phyloP scores from a whole-genome alignment of 2,797 vertebrate species.

The Peromyscus melanophrys region DNA sequence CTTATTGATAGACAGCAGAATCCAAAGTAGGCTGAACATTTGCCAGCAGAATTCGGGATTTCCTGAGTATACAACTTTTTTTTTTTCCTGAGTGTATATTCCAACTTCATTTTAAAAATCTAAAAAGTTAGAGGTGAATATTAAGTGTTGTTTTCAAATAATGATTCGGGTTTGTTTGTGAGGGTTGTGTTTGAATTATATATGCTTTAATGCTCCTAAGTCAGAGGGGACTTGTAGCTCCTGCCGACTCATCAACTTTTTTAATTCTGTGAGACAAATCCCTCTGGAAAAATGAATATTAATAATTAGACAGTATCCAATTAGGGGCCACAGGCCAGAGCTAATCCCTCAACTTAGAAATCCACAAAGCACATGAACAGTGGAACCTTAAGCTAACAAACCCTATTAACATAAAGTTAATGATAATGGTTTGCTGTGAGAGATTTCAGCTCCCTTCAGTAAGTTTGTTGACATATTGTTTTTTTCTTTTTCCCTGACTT shows the following conservation, averaged over 20 bases:
- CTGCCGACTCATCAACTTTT: slow-evolving; percentile 82
- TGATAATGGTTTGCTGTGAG: slow-evolving; percentile 48
- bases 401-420: slow-evolving; percentile 84
- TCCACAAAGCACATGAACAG: slow-evolving; percentile 67
- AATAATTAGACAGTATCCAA: slow-evolving; percentile 85
- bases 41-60: slow-evolving; percentile 21
- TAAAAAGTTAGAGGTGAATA: neutral
- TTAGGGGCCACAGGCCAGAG: slow-evolving; percentile 79
- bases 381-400: slow-evolving; percentile 77
- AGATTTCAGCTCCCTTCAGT: slow-evolving; percentile 49
- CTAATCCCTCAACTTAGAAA: slow-evolving; percentile 80
- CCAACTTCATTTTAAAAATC: slow-evolving; percentile 19
- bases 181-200: slow-evolving; percentile 70
- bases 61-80: neutral
- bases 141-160: slow-evolving; percentile 61
- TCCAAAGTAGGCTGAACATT: slow-evolving; percentile 1
- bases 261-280: slow-evolving; percentile 77
- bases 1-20: neutral
- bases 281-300: slow-evolving; percentile 81
- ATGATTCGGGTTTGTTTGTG: slow-evolving; percentile 60
- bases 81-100: slow-evolving; percentile 46
- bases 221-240: slow-evolving; percentile 76
- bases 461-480: slow-evolving; percentile 49
- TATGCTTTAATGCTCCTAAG: slow-evolving; percentile 64
- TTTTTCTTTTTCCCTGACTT: slow-evolving; percentile 62